These are phyloP conservation scores for Porites lobata DNA, from an alignment of 92 coral and sea anemone species.

Conservation along the genomic window DNA sequence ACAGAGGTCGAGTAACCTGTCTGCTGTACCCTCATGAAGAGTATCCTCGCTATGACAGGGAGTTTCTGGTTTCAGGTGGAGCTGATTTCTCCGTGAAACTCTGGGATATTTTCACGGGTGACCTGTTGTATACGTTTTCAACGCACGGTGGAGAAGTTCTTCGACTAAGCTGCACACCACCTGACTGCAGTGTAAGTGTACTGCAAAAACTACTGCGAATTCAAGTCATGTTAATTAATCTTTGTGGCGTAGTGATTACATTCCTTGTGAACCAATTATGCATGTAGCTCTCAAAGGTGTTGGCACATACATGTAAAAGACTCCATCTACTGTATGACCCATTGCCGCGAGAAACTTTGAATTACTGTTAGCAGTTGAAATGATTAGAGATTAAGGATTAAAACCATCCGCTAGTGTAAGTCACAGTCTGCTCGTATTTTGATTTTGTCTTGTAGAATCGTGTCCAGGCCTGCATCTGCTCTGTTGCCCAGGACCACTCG, in stretches of 20 bases:
- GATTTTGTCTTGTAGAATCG: slow-evolving; percentile 74
- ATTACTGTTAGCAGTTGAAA: no score
- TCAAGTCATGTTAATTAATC: no score
- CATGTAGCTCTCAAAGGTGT: no score
- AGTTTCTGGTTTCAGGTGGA: slow-evolving; percentile 93
- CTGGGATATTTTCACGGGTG: slow-evolving; percentile 96
- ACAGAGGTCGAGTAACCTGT: slow-evolving; percentile 92
- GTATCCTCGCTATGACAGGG: slow-evolving; percentile 85
- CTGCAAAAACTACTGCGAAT: background rate
- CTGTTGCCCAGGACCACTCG: slow-evolving; percentile 98
- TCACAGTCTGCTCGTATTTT: background rate
- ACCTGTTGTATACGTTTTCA: slow-evolving; percentile 86
- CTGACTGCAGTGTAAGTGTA: slow-evolving; percentile 94
- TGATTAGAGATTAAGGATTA: no score
- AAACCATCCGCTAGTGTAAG: no score
- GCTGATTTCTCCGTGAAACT: slow-evolving; percentile 98
- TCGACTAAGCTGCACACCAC: slow-evolving; percentile 93
- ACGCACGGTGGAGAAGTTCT: slow-evolving; percentile 94
- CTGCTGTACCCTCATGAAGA: slow-evolving; percentile 97
- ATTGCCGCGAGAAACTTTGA: no score
- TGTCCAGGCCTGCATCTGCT: slow-evolving; percentile 90
- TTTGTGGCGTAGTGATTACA: background rate
- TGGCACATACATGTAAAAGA: no score
- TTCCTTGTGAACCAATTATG: no score
- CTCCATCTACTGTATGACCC: no score